Evolutionary conservation across 2,888 invertebrate species (phyloP).

Genomic region (Latrodectus hesperus): DNA sequence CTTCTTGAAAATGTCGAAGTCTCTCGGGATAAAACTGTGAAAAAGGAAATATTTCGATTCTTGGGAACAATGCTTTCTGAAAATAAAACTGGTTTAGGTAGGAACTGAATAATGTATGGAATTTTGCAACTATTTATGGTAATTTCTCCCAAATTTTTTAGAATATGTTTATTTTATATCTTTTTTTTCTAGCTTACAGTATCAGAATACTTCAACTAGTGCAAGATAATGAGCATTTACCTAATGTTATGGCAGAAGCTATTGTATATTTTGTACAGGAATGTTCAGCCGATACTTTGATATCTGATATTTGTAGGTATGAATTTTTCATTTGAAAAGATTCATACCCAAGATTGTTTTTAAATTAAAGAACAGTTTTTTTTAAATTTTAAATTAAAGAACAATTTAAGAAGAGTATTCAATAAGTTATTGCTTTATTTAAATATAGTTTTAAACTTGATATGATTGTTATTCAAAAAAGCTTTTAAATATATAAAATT

Average conservation of each 20-base stretch:
- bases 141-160: neutral
- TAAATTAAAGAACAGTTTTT: neutral
- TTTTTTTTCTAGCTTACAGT: slow-evolving; percentile 72
- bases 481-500: too few relatives aligned
- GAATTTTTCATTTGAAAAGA: neutral
- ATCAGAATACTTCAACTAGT: slow-evolving; percentile 80
- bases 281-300: slow-evolving; percentile 82
- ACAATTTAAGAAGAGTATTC: too few relatives aligned
- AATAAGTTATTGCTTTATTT: too few relatives aligned
- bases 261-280: slow-evolving; percentile 82
- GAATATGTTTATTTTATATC: slow-evolving; percentile 6
- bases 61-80: slow-evolving; percentile 86
- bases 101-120: neutral
- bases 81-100: slow-evolving; percentile 85
- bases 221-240: slow-evolving; percentile 84
- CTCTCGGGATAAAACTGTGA: slow-evolving; percentile 79
- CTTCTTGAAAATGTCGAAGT: slow-evolving; percentile 76
- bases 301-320: slow-evolving; percentile 82
- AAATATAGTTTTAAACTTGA: too few relatives aligned
- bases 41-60: slow-evolving; percentile 85
- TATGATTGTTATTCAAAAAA: too few relatives aligned
- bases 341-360: too few relatives aligned
- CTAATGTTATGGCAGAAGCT: slow-evolving; percentile 82
- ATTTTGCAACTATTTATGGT: too few relatives aligned
- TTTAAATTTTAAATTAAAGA: neutral